A percentile compares a stretch with the other conserved stretches of the same genome.
These are phyloP conservation scores for Plectus sambesii DNA, from an alignment of 1,140 invertebrate species.

Conservation along the genomic window DNA sequence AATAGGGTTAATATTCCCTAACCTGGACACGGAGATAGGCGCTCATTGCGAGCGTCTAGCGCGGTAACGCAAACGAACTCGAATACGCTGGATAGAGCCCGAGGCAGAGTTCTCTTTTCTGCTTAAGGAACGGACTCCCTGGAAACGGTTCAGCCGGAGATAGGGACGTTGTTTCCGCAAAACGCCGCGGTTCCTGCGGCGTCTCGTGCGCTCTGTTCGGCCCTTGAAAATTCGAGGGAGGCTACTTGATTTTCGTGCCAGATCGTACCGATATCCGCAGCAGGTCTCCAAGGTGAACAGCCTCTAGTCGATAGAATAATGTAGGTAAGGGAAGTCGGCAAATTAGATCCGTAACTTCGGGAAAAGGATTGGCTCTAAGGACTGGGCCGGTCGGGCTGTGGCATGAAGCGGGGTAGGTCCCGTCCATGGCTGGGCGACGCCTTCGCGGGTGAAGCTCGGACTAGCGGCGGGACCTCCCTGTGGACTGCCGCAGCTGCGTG, in stretches of 20 bases:
- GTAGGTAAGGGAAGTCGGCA: conserved; percentile 73
- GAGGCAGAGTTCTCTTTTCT: conserved; percentile 67
- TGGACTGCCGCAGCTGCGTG: conserved; percentile 43
- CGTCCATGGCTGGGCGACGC: conserved; percentile 24
- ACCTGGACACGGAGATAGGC: conserved; percentile 44
- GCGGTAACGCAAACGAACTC: conserved; percentile 58
- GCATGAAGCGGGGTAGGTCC: conserved; percentile 30
- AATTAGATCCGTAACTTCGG: conserved; percentile 70
- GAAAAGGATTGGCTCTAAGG: conserved; percentile 66
- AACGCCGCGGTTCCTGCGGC: conserved; percentile 47
- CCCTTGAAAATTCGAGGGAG: conserved; percentile 66
- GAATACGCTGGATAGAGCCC: conserved; percentile 61
- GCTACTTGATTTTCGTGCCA: conserved; percentile 54
- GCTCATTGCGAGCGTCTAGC: conserved; percentile 24
- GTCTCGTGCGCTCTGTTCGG: conserved; percentile 53
- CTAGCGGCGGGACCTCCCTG: conserved; percentile 31
- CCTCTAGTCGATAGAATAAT: conserved; percentile 76
- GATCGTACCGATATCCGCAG: conserved; percentile 68
- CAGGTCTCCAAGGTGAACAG: conserved; percentile 77
- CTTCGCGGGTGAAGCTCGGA: conserved; percentile 42
- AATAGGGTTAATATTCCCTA: conserved; percentile 53
- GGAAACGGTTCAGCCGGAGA: conserved; percentile 54
- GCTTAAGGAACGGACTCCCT: conserved; percentile 60
- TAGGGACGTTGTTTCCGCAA: conserved; percentile 46
- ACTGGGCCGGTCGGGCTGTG: conserved; percentile 56